Evolutionary conservation across 2,113 vertebrate species (phyloP), one percentile per base, ranked within the genome.

Genomic region (Oceanites oceanicus): DNA sequence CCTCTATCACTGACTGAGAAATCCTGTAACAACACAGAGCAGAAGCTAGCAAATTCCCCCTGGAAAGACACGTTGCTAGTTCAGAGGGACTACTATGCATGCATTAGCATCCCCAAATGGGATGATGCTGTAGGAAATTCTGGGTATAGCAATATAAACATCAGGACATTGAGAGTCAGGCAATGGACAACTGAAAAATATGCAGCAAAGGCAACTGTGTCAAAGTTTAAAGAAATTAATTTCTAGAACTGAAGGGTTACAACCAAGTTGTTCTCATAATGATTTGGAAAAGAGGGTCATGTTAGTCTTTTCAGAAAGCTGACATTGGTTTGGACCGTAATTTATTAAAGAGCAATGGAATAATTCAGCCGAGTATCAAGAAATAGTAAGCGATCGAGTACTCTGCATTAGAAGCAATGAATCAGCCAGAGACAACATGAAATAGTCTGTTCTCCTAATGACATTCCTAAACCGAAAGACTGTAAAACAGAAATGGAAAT

Each of bases 41-140:
- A 88, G 78, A 91, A 83, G 89, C 26, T 19, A 50, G 42, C 59
- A 62, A 15, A 42, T 44, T 76, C 29, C 42, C 27, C 58, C 20
- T 61, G 59, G 40, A 22, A 53, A 36, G 72, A 12, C 29, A 32
- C 1, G 1, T 0, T 32, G 79, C 44, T 65, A 10, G 20, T 13
- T 52, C 71, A 66, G 55, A 56, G 87, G 53, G n/a, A n/a, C 6
- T 56, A 27, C 45, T 50, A 0, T 7, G 32, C 30, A 6, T 10
- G 15, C 19, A 7, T 9, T 8, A 17, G 15, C 26, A 42, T 58
- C 42, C 75, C 59, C 63, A 13, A 3, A 12, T 0, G 11, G 53
- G 34, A 36, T 34, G 2, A 0, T 0, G 11, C 32, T 13, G 14
- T 6, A 36, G 40, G 72, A 21, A 36, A 44, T 29, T 19, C 68